Percentiles rank a stretch among this genome's conserved stretches.
These are phyloP conservation scores for Augochlora pura DNA, from an alignment of 1,140 invertebrate genomes.

Conservation along the genomic window DNA sequence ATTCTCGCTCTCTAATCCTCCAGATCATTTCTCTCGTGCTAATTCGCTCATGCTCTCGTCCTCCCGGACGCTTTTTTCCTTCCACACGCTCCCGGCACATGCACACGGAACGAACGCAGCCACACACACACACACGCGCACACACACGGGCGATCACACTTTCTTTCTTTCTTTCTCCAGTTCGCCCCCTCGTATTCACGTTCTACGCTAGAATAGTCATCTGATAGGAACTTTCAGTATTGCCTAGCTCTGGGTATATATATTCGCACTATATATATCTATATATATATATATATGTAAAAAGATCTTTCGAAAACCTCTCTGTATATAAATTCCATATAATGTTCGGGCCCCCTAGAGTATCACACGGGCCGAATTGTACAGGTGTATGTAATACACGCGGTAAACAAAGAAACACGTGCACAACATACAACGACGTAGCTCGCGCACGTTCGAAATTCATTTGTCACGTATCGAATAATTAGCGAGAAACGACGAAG, in stretches of 20 bases:
- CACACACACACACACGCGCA: not conserved
- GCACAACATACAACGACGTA: constrained; percentile 54
- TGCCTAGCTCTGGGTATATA: constrained; percentile 78
- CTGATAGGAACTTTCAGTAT: constrained; percentile 81
- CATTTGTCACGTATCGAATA: not conserved
- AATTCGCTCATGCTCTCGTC: too few species aligned
- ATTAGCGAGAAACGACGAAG: too few species aligned
- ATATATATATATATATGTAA: too few species aligned
- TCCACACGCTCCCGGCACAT: not conserved
- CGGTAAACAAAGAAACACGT: constrained; percentile 54
- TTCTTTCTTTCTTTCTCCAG: constrained; percentile 26
- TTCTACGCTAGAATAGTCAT: constrained; percentile 77
- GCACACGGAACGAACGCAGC: too few species aligned
- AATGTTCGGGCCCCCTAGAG: constrained; percentile 72
- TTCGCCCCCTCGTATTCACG: constrained; percentile 37
- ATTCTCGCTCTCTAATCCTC: not conserved
- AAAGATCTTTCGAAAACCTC: constrained; percentile 51
- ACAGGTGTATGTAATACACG: constrained; percentile 56
- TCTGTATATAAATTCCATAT: constrained; percentile 58
- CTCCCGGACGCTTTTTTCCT: not conserved
- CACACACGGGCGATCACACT: too few species aligned
- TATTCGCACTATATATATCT: constrained; percentile 53
- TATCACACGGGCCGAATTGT: constrained; percentile 78
- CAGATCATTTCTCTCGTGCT: too few species aligned
- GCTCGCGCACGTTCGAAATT: constrained; percentile 51